Evolutionary conservation across 2,113 vertebrate genomes (phyloP).

Genomic region (Pipa parva): DNA sequence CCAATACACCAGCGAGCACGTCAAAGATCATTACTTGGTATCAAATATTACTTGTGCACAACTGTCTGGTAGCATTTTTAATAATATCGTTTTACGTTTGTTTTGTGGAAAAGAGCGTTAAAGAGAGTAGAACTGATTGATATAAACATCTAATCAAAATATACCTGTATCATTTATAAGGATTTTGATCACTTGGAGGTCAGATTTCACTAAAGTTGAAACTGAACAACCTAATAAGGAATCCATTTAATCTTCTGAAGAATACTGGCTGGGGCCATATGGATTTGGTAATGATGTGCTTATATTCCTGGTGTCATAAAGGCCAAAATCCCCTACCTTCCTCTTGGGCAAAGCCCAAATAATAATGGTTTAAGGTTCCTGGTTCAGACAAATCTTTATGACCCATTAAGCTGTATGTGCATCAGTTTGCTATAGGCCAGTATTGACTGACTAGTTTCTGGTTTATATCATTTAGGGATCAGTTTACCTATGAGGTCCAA

Average conservation of each 20-base stretch:
- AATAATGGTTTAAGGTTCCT: too few relatives aligned
- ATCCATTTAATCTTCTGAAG: neutral
- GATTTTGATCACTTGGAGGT: neutral
- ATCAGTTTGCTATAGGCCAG: too few relatives aligned
- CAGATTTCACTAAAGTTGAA: neutral
- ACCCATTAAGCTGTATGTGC: too few relatives aligned
- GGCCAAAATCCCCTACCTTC: too few relatives aligned
- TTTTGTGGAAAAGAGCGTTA: neutral
- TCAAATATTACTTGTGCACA: constrained; percentile 26
- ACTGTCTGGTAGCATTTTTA: constrained; percentile 21
- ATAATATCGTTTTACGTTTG: neutral
- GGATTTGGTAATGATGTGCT: constrained; percentile 1
- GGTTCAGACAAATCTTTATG: too few relatives aligned
- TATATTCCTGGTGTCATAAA: neutral
- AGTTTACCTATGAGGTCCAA: too few relatives aligned
- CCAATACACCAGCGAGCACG: constrained; percentile 40
- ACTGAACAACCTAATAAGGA: constrained; percentile 9
- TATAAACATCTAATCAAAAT: neutral
- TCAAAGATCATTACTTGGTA: constrained; percentile 17
- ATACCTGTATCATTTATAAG: too few relatives aligned
- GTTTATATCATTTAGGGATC: too few relatives aligned
- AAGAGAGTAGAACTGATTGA: neutral
- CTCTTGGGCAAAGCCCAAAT: too few relatives aligned
- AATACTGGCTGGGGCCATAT: neutral
- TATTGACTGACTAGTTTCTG: too few relatives aligned